Conservation (phyloP, 2,113 vertebrate species). For the Zingel zingel region DNA sequence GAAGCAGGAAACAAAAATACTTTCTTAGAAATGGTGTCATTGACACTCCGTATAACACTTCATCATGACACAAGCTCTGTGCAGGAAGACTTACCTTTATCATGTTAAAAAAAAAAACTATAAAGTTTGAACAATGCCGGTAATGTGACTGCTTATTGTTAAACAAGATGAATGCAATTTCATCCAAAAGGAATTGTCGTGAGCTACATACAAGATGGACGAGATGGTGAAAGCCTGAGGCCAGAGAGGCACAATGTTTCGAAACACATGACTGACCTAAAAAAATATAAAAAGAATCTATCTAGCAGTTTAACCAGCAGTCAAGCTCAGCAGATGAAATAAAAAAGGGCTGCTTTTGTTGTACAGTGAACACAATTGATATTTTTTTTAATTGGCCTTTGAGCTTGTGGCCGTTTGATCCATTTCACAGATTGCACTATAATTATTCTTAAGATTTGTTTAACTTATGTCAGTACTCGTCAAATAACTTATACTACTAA, state of each 20-base stretch:
- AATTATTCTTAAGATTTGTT: constrained; percentile 28
- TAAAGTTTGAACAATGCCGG: background rate
- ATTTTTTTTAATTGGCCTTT: constrained; percentile 41
- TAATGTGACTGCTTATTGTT: background rate
- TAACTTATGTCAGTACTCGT: constrained; percentile 16
- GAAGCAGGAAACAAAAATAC: constrained; percentile 12
- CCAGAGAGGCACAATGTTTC: constrained; percentile 18
- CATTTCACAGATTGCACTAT: constrained; percentile 17
- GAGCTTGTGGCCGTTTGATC: constrained; percentile 34
- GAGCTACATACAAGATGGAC: constrained; percentile 33
- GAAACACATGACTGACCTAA: constrained; percentile 36
- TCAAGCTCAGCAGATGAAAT: constrained; percentile 24
- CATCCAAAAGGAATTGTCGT: constrained; percentile 13
- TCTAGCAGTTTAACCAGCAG: constrained; percentile 10
- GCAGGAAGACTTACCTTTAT: background rate
- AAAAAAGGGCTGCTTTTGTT: constrained; percentile 12
- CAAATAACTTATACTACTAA: constrained; percentile 27
- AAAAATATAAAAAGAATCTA: constrained; percentile 15
- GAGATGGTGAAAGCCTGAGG: constrained; percentile 34
- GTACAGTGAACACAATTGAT: background rate
- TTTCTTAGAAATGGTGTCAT: constrained; percentile 11
- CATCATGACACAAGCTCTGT: background rate
- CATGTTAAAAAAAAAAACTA: background rate
- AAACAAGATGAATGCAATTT: background rate
- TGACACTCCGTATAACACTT: background rate